A percentile compares a stretch with the other conserved stretches of the same genome.
These are phyloP conservation scores for Dysdera silvatica DNA, from an alignment of 1,140 invertebrate genomes.

Conservation along the genomic window DNA sequence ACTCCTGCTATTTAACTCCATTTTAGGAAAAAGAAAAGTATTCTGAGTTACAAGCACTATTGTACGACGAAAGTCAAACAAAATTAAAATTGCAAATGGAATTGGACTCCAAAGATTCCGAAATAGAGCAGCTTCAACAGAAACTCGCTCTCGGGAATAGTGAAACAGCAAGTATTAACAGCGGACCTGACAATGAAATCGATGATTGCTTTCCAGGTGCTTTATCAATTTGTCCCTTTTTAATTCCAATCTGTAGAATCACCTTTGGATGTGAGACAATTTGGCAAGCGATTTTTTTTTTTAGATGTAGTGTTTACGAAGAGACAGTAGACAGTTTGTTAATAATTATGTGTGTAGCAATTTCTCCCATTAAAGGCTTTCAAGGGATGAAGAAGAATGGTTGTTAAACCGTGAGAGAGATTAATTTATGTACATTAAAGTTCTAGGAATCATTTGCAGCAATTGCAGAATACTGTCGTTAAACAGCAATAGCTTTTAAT, in stretches of 20 bases:
- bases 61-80: slow-evolving; percentile 58
- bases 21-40: slow-evolving; percentile 79
- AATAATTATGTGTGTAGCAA: too few species aligned
- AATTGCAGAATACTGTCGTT: too few species aligned
- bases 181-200: slow-evolving; percentile 73
- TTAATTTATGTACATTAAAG: too few species aligned
- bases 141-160: slow-evolving; percentile 63
- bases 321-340: too few species aligned
- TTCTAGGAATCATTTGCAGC: too few species aligned
- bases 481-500: too few species aligned
- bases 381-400: too few species aligned
- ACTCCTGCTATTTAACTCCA: slow-evolving; percentile 8
- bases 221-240: background rate
- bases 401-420: too few species aligned
- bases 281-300: too few species aligned
- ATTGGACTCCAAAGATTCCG: slow-evolving; percentile 88
- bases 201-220: slow-evolving; percentile 43
- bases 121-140: slow-evolving; percentile 83
- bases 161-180: slow-evolving; percentile 82
- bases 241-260: background rate
- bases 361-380: too few species aligned
- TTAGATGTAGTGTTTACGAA: too few species aligned
- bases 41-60: slow-evolving; percentile 67
- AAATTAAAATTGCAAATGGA: slow-evolving; percentile 84
- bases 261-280: background rate